These are phyloP conservation scores for Nyctibius bracteatus DNA, from an alignment of 2,113 vertebrate species.

Conservation along the genomic window DNA sequence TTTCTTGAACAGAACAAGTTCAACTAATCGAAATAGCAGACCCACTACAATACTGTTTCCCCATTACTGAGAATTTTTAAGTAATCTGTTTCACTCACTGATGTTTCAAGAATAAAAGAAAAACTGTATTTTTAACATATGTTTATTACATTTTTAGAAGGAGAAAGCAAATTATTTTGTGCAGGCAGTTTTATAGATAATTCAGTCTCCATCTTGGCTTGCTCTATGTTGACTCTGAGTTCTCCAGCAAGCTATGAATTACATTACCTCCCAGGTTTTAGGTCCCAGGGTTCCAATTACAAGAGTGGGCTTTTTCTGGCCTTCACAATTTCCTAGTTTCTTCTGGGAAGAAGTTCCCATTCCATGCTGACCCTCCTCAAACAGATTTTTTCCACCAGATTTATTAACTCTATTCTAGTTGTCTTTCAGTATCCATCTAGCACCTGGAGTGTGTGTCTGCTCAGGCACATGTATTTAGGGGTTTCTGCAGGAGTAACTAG, in stretches of 20 bases:
- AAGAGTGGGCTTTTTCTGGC: background rate
- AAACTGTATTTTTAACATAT: background rate
- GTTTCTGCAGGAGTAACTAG: background rate
- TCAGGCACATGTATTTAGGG: background rate
- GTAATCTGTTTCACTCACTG: background rate
- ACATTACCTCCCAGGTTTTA: constrained; percentile 4
- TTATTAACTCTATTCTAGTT: background rate
- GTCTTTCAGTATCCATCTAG: background rate
- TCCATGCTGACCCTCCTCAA: background rate
- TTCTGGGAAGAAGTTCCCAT: background rate
- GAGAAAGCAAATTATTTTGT: background rate
- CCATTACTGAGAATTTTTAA: background rate
- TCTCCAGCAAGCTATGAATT: constrained; percentile 30
- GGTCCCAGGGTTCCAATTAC: constrained; percentile 12
- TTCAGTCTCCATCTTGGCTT: background rate
- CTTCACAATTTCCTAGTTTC: background rate
- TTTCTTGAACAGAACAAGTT: background rate
- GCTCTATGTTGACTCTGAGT: background rate
- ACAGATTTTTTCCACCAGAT: background rate
- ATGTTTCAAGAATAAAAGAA: background rate
- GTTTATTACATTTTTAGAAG: constrained; percentile 29
- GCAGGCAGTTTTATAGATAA: background rate
- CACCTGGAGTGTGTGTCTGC: background rate
- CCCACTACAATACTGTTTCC: background rate
- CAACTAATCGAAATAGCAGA: constrained; percentile 9